A percentile compares a stretch with the other conserved stretches of the same genome.
Conservation (phyloP, 2,797 vertebrate species). For the Zalophus californianus region DNA sequence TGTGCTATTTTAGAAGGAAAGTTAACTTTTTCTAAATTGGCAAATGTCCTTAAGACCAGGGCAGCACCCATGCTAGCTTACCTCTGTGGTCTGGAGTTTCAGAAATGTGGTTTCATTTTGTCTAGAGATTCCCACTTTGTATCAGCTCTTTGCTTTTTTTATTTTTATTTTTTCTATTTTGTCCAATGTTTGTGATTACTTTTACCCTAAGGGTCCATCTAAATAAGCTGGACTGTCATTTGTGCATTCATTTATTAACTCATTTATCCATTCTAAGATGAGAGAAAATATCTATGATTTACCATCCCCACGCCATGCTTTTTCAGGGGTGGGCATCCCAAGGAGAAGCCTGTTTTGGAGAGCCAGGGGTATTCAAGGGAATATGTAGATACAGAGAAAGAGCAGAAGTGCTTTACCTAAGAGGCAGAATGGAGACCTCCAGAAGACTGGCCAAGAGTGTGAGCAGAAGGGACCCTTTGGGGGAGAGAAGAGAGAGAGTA, state of each 20-base stretch:
- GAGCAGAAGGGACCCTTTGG: neutral
- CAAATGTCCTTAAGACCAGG: neutral
- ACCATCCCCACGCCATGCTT: neutral
- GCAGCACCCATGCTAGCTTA: rapidly evolving
- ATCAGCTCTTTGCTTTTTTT: neutral
- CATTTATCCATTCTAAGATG: neutral
- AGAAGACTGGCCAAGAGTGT: neutral
- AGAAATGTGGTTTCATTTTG: neutral
- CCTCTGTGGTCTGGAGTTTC: neutral
- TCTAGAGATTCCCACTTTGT: neutral
- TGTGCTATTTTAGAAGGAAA: neutral
- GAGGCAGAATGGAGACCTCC: neutral
- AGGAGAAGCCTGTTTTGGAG: neutral
- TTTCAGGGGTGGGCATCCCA: neutral
- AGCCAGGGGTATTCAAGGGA: neutral
- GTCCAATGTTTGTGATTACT: neutral
- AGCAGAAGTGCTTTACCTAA: neutral
- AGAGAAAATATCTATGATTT: neutral
- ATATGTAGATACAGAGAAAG: neutral
- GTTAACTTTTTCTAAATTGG: neutral
- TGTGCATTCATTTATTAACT: neutral
- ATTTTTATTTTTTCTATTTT: neutral
- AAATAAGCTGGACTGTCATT: neutral
- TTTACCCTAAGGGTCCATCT: neutral
- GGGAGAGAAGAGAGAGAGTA: neutral